Evolutionary conservation across 2,888 invertebrate species (phyloP).

Genomic region (Drosophila macrospina): DNA sequence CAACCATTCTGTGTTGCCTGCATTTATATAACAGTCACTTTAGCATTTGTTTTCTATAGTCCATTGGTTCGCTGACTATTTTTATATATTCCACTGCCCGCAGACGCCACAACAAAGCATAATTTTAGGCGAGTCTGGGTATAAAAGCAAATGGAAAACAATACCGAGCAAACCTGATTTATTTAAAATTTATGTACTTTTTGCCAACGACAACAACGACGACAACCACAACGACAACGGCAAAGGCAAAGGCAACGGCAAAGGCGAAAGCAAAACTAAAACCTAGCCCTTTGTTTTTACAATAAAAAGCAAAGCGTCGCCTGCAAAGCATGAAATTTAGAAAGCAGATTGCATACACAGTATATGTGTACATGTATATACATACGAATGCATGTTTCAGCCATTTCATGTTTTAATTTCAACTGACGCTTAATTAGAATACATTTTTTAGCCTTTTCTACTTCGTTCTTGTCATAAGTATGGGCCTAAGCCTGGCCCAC

Average conservation of each 20-base stretch:
- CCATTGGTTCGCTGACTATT: constrained; percentile 54
- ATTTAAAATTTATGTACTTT: constrained; percentile 79
- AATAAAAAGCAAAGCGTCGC: constrained; percentile 47
- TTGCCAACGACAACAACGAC: constrained; percentile 58
- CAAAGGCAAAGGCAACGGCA: constrained; percentile 27
- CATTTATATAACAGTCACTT: constrained; percentile 63
- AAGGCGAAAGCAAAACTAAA: constrained; percentile 44
- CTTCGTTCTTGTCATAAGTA: constrained; percentile 23
- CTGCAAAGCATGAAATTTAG: constrained; percentile 33
- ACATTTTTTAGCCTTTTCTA: constrained; percentile 24
- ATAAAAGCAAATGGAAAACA: constrained; percentile 20
- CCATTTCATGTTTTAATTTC: constrained; percentile 51
- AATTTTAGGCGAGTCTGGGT: constrained; percentile 41
- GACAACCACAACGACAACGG: too few relatives aligned
- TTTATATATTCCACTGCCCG: constrained; percentile 47
- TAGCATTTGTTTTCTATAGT: constrained; percentile 56
- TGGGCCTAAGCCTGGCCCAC: constrained; percentile 35
- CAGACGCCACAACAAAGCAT: constrained; percentile 76
- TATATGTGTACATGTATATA: constrained; percentile 8
- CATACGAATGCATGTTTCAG: constrained; percentile 25
- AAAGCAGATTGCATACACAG: constrained; percentile 12
- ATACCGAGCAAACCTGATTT: constrained; percentile 78
- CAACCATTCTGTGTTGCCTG: constrained; percentile 36
- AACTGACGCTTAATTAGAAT: constrained; percentile 74
- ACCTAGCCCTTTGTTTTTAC: constrained; percentile 51